A percentile compares a stretch with the other conserved stretches of the same genome.
These are phyloP conservation scores for Shinisaurus crocodilurus DNA, from an alignment of 2,113 vertebrate species.

Conservation along the genomic window DNA sequence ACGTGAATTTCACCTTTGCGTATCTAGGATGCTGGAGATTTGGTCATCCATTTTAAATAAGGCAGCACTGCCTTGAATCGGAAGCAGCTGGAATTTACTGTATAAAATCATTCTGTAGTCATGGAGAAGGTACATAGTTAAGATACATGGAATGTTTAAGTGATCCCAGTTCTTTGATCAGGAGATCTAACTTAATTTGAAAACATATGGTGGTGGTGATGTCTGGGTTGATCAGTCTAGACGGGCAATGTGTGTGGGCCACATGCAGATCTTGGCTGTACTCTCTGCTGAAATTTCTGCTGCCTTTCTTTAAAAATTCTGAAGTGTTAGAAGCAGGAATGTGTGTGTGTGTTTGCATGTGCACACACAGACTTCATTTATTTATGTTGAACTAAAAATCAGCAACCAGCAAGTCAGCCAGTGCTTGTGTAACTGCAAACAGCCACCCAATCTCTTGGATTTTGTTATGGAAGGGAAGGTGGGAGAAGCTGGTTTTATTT, in stretches of 20 bases:
- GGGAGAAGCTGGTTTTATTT: neutral
- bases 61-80: conserved; percentile 10
- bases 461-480: conserved; percentile 13
- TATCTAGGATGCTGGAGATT: neutral
- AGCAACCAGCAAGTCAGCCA: conserved; percentile 34
- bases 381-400: conserved; percentile 57
- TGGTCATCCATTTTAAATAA: neutral
- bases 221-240: conserved; percentile 57
- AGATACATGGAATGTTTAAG: conserved; percentile 55
- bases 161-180: conserved; percentile 68
- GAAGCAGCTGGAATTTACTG: conserved; percentile 36
- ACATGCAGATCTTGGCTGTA: conserved; percentile 67
- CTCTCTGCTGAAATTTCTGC: conserved; percentile 47
- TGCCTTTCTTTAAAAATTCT: conserved; percentile 61
- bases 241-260: conserved; percentile 72
- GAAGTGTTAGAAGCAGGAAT: conserved; percentile 46
- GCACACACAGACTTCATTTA: neutral
- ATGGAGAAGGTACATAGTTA: conserved; percentile 46
- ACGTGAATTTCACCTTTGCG: neutral
- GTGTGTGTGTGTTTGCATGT: conserved; percentile 13
- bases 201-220: conserved; percentile 62
- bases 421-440: conserved; percentile 19
- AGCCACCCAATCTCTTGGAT: neutral
- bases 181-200: conserved; percentile 66
- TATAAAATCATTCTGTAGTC: conserved; percentile 44